phyloP scores from a whole-genome alignment of 1,140 invertebrate species.

The Samia ricini region DNA sequence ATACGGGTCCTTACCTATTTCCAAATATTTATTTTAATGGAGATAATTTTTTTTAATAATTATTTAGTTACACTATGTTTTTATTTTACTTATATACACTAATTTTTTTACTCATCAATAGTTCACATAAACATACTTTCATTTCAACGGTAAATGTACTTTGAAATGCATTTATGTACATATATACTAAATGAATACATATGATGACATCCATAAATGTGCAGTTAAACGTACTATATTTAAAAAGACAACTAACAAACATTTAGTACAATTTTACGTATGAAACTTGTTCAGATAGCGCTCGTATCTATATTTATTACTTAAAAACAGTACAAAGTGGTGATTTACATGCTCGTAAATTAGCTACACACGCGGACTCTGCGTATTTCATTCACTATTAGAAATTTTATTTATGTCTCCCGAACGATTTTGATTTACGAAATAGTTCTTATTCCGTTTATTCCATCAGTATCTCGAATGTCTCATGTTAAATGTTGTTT shows the following conservation, averaged over 20 bases:
- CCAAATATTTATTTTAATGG: too few relatives aligned
- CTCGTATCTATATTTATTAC: neutral
- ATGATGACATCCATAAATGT: too few relatives aligned
- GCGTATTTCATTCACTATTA: conserved; percentile 10
- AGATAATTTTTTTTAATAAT: too few relatives aligned
- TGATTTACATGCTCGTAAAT: conserved; percentile 11
- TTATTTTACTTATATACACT: too few relatives aligned
- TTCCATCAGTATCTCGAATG: neutral
- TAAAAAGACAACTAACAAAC: neutral
- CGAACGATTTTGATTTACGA: conserved; percentile 1
- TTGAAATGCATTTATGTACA: too few relatives aligned
- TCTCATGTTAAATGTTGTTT: neutral
- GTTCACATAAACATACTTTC: too few relatives aligned
- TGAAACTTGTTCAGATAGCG: neutral
- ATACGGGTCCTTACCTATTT: too few relatives aligned
- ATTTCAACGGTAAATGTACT: too few relatives aligned
- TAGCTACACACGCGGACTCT: conserved; percentile 1
- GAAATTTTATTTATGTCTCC: conserved; percentile 7
- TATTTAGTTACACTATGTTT: too few relatives aligned
- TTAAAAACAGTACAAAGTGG: conserved; percentile 6
- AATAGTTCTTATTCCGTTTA: conserved; percentile 8
- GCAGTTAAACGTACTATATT: neutral
- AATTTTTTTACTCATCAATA: too few relatives aligned
- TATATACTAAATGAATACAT: too few relatives aligned
- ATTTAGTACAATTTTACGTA: neutral